A percentile compares a stretch with the other conserved stretches of the same genome.
Conservation (phyloP, 2,888 invertebrate genomes). For the Clivina fossor region DNA sequence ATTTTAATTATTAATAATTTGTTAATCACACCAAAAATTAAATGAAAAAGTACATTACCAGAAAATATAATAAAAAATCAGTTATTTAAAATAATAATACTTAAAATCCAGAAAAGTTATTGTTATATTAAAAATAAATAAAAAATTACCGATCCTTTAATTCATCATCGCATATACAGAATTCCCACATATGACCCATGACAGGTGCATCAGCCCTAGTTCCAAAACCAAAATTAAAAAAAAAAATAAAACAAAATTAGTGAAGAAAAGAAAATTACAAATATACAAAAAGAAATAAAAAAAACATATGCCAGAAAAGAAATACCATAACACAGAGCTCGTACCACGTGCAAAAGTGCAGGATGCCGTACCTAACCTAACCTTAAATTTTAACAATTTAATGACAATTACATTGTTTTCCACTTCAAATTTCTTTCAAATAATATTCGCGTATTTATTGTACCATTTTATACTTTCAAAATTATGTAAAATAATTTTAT, state of each 20-base stretch:
- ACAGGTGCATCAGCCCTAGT: conserved; percentile 97
- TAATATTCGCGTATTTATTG: too few relatives aligned
- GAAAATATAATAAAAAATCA: too few relatives aligned
- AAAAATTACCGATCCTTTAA: conserved; percentile 69
- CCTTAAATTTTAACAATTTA: too few relatives aligned
- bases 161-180: conserved; percentile 76
- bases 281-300: conserved; percentile 37
- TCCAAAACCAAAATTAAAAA: conserved; percentile 40
- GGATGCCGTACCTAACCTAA: conserved; percentile 7
- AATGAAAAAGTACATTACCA: too few relatives aligned
- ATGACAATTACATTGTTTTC: too few relatives aligned
- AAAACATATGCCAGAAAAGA: conserved; percentile 25
- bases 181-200: conserved; percentile 94
- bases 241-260: conserved; percentile 40
- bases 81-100: not conserved
- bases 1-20: too few relatives aligned
- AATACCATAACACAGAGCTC: not conserved
- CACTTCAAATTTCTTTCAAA: too few relatives aligned
- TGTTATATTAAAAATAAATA: conserved; percentile 41
- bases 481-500: too few relatives aligned
- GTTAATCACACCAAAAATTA: too few relatives aligned
- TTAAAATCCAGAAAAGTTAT: too few relatives aligned
- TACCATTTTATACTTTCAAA: too few relatives aligned
- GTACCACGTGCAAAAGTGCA: too few relatives aligned
- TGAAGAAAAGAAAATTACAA: conserved; percentile 36